Evolutionary conservation across 2,888 invertebrate species (phyloP), one percentile per base, ranked within the genome.

Genomic region (Aspidapion aeneum): DNA sequence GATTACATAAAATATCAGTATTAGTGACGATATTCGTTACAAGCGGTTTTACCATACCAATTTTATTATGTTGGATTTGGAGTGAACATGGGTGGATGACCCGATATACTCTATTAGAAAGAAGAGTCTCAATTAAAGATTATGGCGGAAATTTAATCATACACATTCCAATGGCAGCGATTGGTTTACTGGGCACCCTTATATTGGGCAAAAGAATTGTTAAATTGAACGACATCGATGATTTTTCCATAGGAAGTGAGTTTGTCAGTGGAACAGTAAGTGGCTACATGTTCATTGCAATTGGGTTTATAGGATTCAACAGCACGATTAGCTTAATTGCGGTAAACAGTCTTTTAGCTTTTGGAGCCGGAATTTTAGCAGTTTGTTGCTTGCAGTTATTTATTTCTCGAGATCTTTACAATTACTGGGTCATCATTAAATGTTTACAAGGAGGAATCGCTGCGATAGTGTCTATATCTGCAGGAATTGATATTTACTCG

Each of bases 51-150:
- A 58, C 76, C 48, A 75, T 77, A 61, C 79, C 79, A 0, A 59
- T 80, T 1, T 50, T 77, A 5, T 74, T 80, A 19, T 77, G 77
- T 63, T 80, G 79, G 79, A 68, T 73, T n/a, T 78, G 78, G 77
- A 72, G 74, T 16, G 58, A 68, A 0, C 51, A 70, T 1, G 79
- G 79, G 9, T 79, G 79, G 77, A 76, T 80, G 76, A 68, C 67
- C 1, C 64, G 62, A 1, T 70, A 69, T 18, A 49, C 18, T 1
- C 35, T 79, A n/a, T n/a, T 65, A 1, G 70, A 63, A 3, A 61
- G 63, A 12, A 54, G 64, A 16, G 77, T 78, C 0, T 55, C 63
- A 1, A 74, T 78, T 52, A 72, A 71, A 49, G 80, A 80, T 66
- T 72, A 73, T 35, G 75, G 71, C 12, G 80, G 78, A 0, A 71